phyloP scores from a whole-genome alignment of 2,797 vertebrate genomes.

The Yasuhikotakia modesta region DNA sequence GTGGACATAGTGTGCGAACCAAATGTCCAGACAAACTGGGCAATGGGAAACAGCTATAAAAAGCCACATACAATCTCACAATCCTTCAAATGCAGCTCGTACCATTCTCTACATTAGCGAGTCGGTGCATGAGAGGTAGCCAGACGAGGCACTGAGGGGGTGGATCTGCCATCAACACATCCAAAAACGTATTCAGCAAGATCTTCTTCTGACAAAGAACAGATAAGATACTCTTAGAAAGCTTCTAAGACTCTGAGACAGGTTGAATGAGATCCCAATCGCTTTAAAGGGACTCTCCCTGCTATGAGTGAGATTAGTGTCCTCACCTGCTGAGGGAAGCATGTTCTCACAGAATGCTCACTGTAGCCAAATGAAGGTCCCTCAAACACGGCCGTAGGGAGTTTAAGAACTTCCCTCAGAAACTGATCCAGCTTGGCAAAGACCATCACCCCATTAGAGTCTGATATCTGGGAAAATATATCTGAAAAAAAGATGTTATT shows the following conservation, averaged over 20 bases:
- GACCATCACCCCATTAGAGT: constrained; percentile 88
- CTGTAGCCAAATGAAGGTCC: constrained; percentile 97
- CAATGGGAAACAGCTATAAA: constrained; percentile 7
- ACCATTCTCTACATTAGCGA: constrained; percentile 98
- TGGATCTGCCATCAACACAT: constrained; percentile 94
- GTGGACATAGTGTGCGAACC: no score
- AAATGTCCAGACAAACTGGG: background rate
- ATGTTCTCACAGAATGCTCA: constrained; percentile 88
- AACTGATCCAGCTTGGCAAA: constrained; percentile 95
- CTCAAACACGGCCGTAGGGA: constrained; percentile 95
- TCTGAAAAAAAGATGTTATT: constrained; percentile 75
- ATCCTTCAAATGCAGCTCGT: constrained; percentile 39
- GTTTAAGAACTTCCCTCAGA: constrained; percentile 88
- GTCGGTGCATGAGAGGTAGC: constrained; percentile 97
- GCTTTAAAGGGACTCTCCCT: constrained; percentile 8
- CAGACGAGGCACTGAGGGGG: constrained; percentile 98
- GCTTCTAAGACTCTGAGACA: background rate
- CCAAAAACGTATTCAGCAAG: constrained; percentile 92
- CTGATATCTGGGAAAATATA: constrained; percentile 95
- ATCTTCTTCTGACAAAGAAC: constrained; percentile 87
- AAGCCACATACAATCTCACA: background rate
- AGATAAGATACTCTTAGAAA: constrained; percentile 40
- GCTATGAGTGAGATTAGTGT: constrained; percentile 7
- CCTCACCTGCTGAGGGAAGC: constrained; percentile 93
- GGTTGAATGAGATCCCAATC: constrained; percentile 22